phyloP scores from a whole-genome alignment of 2,113 vertebrate genomes.

The Myotis brandtii region DNA sequence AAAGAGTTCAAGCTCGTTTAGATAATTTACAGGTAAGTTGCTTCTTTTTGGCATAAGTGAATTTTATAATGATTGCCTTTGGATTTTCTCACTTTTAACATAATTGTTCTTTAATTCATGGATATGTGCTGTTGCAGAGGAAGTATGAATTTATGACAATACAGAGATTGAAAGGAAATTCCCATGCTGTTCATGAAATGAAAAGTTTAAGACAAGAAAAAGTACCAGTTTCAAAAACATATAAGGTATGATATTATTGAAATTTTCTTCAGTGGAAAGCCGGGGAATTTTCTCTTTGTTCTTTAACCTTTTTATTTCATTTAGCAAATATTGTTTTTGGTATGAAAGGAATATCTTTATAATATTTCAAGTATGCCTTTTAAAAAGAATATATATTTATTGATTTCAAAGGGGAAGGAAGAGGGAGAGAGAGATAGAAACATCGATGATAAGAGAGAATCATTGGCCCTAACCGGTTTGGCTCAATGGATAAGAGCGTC shows the following conservation, averaged over 20 bases:
- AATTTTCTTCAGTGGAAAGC: background rate
- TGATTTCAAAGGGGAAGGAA: too few species aligned
- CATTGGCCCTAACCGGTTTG: too few species aligned
- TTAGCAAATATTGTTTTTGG: constrained; percentile 5
- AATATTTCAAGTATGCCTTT: background rate
- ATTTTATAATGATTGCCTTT: constrained; percentile 45
- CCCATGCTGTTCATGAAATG: constrained; percentile 70
- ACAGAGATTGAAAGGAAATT: constrained; percentile 82
- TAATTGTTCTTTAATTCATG: constrained; percentile 51
- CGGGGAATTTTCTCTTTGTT: constrained; percentile 3
- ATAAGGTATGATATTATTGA: constrained; percentile 83
- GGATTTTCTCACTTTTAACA: background rate
- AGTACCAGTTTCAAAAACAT: constrained; percentile 79
- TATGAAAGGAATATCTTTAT: background rate
- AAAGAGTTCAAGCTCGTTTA: constrained; percentile 91
- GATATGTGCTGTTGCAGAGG: constrained; percentile 85
- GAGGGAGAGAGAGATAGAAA: too few species aligned
- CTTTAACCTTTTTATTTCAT: constrained; percentile 15
- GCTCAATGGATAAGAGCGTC: too few species aligned
- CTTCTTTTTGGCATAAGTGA: constrained; percentile 18
- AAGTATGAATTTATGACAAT: constrained; percentile 87
- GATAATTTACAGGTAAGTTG: constrained; percentile 93
- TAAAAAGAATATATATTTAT: too few species aligned
- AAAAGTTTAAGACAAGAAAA: constrained; percentile 87
- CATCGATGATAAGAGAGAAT: too few species aligned